phyloP scores from a whole-genome alignment of 1,140 invertebrate genomes.

The Brachionus asplanchnoidis region DNA sequence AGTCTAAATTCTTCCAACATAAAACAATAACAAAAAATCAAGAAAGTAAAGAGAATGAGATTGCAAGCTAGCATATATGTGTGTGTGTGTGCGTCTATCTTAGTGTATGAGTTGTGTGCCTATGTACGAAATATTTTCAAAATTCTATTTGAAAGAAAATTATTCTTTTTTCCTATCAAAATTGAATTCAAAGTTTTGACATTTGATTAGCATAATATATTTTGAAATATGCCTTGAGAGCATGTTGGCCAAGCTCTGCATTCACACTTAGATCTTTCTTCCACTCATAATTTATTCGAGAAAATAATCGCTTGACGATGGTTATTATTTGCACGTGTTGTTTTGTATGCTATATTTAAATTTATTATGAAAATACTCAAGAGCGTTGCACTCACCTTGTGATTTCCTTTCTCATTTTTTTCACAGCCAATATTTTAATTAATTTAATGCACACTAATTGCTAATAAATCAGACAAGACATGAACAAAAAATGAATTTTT shows the following conservation, averaged over 20 bases:
- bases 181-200: slow-evolving; percentile 31
- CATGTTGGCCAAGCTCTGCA: not conserved
- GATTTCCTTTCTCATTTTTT: not conserved
- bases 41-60: not conserved
- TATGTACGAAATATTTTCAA: slow-evolving; percentile 29
- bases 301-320: not conserved
- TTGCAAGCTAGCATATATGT: slow-evolving; percentile 1
- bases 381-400: not conserved
- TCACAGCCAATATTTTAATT: not conserved
- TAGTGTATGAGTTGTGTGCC: not conserved
- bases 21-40: not conserved
- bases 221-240: slow-evolving; percentile 9
- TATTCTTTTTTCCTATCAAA: not conserved
- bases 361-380: not conserved
- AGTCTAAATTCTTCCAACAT: not conserved
- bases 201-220: slow-evolving; percentile 30
- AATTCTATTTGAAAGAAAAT: slow-evolving; percentile 27
- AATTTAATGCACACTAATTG: not conserved
- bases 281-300: slow-evolving; percentile 3
- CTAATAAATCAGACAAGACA: too few species aligned
- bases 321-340: not conserved
- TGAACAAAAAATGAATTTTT: too few species aligned
- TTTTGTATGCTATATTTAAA: not conserved
- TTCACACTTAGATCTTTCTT: not conserved
- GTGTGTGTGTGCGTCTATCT: not conserved